Conservation (phyloP, 2,113 vertebrate genomes). For the Nymphicus hollandicus region DNA sequence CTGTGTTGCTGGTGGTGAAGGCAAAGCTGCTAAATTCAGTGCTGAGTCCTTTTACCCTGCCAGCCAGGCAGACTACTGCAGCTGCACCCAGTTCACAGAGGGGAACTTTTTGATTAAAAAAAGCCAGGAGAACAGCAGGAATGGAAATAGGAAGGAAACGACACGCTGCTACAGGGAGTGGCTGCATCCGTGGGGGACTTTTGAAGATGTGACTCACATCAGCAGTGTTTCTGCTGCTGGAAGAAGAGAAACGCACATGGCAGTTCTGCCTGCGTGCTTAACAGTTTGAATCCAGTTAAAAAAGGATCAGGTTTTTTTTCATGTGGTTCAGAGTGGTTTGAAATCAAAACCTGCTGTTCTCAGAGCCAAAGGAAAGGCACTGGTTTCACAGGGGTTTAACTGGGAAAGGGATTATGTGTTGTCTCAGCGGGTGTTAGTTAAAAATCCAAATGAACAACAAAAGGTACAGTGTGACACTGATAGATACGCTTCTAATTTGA, state of each 20-base stretch:
- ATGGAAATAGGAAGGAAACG: background rate
- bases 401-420: background rate
- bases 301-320: background rate
- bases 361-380: accelerated
- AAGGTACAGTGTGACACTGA: background rate
- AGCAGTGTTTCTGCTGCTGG: background rate
- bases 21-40: background rate
- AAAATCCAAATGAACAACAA: background rate
- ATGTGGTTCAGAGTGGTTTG: background rate
- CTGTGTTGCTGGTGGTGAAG: background rate
- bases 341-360: background rate
- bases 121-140: background rate
- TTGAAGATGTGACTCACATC: background rate
- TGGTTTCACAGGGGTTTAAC: background rate
- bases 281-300: background rate
- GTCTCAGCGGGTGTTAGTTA: background rate
- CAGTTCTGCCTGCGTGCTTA: background rate
- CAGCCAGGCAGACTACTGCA: background rate
- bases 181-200: background rate
- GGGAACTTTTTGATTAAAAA: background rate
- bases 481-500: background rate
- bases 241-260: background rate
- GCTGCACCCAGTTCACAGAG: background rate
- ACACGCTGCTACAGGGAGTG: accelerated
- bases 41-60: background rate